Base-by-base conservation (phyloP, 1,140 invertebrate species). In the Trissolcus basalis region DNA sequence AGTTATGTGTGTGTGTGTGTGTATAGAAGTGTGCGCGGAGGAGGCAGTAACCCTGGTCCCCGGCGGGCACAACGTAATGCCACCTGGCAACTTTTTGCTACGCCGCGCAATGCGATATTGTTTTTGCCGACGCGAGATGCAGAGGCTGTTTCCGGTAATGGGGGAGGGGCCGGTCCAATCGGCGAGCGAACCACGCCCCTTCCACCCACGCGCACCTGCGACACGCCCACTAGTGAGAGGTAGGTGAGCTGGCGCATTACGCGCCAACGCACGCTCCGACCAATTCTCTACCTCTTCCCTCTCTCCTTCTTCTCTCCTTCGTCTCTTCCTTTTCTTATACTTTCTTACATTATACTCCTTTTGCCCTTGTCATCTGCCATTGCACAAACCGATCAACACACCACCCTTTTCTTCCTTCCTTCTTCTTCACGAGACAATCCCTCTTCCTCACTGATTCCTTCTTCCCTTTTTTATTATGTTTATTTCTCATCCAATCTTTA, bases 41-140 rank as follows among this genome's bases (percentile, higher is more conserved):
- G 70, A 77, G 74, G 80, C 77, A 83, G 76, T 83, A 85, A 84
- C 80, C 81, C 82, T 81, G 78, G 77, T 67, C 58, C 56, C 63
- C 47, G 80, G 79, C 70, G 70, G 65, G 82, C 80, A 83, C 83
- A 75, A 74, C 83, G 84, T 84, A 87, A 87, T 87, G 87, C 86
- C 86, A 87, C 86, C 87, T 88, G 86, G 86, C 83, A 83, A 81
- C 81, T 87, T 88, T 87, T 88, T 87, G 82, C 67, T 54, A 36
- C 27, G 65, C 65, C 74, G 74, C 74, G 70, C 83, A 83, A 84
- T 83, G 81, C 79, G 83, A 86, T 84, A 86, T 86, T 81, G 85
- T 86, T 86, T 86, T 86, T 86, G 84, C 77, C 51, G 45, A 55
- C 43, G 61, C 73, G 71, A 60, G 69, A 75, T 72, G 69, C 71